Base-by-base conservation (phyloP, 2,888 invertebrate species). In the Amphipyra berbera region DNA sequence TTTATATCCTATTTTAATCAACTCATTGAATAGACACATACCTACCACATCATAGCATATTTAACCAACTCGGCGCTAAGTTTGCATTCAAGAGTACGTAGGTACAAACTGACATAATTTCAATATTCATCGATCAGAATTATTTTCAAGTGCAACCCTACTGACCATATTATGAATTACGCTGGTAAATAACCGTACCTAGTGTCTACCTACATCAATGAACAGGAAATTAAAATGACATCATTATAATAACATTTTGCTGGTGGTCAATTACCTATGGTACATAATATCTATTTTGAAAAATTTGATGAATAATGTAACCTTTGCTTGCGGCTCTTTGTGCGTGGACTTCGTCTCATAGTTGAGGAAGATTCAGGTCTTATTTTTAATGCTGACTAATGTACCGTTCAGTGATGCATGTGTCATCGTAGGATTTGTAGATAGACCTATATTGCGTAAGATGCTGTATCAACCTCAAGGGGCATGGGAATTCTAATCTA, bases 91-190 rank as follows among this genome's bases (percentile, higher is more conserved):
- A 21, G 21, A 21, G 21, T 21, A n/a, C n/a, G n/a, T n/a, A n/a
- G n/a, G n/a, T n/a, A 21, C 21, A 21, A 21, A 21, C 21, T 21
- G 21, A 21, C 21, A 21, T 21, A 2, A 21, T 21, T 21, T 21
- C 21, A 21, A 21, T 21, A 21, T 21, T 3, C 2, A 21, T 3
- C 1, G 21, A 21, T 21, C 21, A 3, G 21, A 21, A 21, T 21
- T 21, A 21, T 21, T 1, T 21, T 21, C 21, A 21, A 21, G 21
- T 2, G 21, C 3, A 21, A 21, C 21, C 21, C 21, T 21, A 21
- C 21, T 21, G 44, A 14, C 64, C 72, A 76, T 78, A 76, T 82
- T 78, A 79, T 72, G 79, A 70, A 73, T 77, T 76, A 78, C 67
- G 64, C 56, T 60, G 60, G 61, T 57, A 45, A 64, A 57, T 62